Evolutionary conservation across 2,797 vertebrate species (phyloP), one percentile per base, ranked within the genome.

Genomic region (Protosalanx chinensis): DNA sequence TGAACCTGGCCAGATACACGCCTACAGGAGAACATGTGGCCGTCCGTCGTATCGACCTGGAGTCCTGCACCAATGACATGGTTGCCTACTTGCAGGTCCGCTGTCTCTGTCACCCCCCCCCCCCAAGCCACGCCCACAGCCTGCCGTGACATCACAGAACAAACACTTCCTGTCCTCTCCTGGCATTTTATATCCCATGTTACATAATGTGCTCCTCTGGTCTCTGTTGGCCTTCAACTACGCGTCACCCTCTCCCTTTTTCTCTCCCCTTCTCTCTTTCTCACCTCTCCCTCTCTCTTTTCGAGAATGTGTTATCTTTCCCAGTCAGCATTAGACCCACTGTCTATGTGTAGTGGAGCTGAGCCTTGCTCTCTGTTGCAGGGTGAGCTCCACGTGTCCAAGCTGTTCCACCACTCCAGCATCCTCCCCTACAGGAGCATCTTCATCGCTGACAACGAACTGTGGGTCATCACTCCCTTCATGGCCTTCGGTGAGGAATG

Each of bases 1-100:
- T 99, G 77, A 98, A 97, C 82, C 83, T 98, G 81, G 96, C 94
- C 74, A 94, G 88, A 70, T 98, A 98, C 77, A 94, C 88, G 87
- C 95, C 95, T 70, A 95, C 93, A 0, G 95, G 94, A 62, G 94
- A 96, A 49, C 93, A 95, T 2, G 95, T 98, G 5, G 94, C 96
- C 3, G 93, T 99, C 66, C 92, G 98, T 18, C 91, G 96, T 64
- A 94, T 99, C 60, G 93, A 98, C 86, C 72, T 99, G 81, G 98
- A 99, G 89, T 93, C 94, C 1, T 99, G 98, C 84, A 96, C 96
- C 33, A 98, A 97, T 1, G 97, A 99, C 86, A 98, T 98, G 96
- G 96, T 99, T 72, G 92, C 91, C 0, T 98, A 97, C 88, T 89
- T 99, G 83, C 97, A 99, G 97, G 98, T 99, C 86, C 74, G 86